Conservation (phyloP, 2,113 vertebrate genomes). For the Carassius auratus region DNA sequence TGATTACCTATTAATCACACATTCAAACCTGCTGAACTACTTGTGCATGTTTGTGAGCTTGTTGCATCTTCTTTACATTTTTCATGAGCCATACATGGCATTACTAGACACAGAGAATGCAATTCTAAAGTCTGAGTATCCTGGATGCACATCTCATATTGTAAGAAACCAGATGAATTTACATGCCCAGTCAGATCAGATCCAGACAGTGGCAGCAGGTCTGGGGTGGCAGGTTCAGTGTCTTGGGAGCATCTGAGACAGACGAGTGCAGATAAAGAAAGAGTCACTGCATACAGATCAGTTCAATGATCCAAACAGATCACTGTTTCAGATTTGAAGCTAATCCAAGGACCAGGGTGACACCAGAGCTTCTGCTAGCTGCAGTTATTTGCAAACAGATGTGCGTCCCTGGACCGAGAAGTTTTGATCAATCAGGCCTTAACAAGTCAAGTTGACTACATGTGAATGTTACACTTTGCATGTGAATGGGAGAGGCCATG, state of each 20-base stretch:
- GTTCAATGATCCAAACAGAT: constrained; percentile 52
- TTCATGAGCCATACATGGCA: not conserved
- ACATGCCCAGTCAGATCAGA: constrained; percentile 10
- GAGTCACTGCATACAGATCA: constrained; percentile 40
- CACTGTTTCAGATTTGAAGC: constrained; percentile 38
- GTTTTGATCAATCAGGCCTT: constrained; percentile 82
- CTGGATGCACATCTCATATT: not conserved
- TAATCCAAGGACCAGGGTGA: constrained; percentile 41
- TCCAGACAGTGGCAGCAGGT: not conserved
- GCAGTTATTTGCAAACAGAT: constrained; percentile 83
- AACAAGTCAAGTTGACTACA: constrained; percentile 83
- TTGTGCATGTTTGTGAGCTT: not conserved
- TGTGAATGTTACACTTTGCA: constrained; percentile 78
- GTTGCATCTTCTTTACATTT: not conserved
- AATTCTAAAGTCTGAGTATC: not conserved
- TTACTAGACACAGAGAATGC: not conserved
- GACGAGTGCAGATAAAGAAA: constrained; percentile 31
- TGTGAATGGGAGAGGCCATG: constrained; percentile 69
- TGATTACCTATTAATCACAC: too few species aligned
- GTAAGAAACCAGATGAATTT: not conserved
- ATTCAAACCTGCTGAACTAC: not conserved
- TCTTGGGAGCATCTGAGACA: constrained; percentile 24
- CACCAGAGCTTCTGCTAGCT: constrained; percentile 41
- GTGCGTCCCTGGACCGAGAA: constrained; percentile 54
- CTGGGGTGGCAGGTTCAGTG: not conserved